Percentiles rank a stretch among this genome's conserved stretches.
Conservation (phyloP, 53 echinoderm and acorn worm species). For the Hippasteria phrygiana region DNA sequence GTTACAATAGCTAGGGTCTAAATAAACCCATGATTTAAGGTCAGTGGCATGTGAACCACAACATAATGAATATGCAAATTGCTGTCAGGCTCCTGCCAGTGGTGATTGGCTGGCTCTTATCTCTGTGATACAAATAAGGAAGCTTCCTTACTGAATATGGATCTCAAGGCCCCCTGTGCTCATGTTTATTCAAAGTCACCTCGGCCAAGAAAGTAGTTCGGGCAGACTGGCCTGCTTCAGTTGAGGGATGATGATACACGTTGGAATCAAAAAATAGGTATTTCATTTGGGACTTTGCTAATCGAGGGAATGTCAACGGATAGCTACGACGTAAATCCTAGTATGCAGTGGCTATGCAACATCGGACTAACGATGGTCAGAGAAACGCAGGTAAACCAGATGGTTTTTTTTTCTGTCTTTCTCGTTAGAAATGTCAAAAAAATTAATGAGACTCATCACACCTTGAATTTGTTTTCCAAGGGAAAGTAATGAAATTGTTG, state of each 20-base stretch:
- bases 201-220: conserved; percentile 79
- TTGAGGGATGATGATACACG: conserved; percentile 43
- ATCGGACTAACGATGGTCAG: conserved; percentile 61
- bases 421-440: background rate
- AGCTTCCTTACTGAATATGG: conserved; percentile 65
- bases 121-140: conserved; percentile 68
- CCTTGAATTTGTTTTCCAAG: background rate
- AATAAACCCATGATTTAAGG: conserved; percentile 67
- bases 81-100: background rate
- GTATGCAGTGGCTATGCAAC: conserved; percentile 62
- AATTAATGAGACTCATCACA: background rate
- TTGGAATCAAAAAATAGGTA: conserved; percentile 60
- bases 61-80: conserved; percentile 49
- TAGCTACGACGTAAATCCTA: conserved; percentile 46
- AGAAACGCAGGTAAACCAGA: conserved; percentile 50
- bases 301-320: conserved; percentile 58
- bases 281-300: conserved; percentile 65
- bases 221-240: conserved; percentile 33
- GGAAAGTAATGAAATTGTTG: background rate
- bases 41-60: conserved; percentile 61
- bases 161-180: conserved; percentile 45
- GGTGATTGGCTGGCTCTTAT: conserved; percentile 11
- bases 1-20: conserved; percentile 43
- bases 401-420: background rate
- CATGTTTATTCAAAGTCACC: conserved; percentile 65